Base-by-base conservation (phyloP, 1,140 invertebrate species). In the Calephelis virginiensis region DNA sequence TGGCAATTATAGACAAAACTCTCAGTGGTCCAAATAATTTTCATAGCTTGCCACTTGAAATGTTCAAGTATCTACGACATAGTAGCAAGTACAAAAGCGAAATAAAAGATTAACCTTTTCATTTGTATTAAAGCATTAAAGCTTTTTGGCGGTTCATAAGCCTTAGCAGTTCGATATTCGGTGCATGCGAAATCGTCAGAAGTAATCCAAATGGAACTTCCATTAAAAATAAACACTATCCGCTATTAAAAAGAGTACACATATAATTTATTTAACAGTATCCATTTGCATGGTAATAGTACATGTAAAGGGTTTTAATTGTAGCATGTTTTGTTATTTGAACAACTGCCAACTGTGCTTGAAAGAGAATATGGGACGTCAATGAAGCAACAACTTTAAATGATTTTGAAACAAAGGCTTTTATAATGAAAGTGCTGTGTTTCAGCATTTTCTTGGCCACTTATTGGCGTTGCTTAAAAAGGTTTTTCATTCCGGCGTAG, bases 251-350 rank as follows among this genome's bases (percentile, higher is more conserved):
- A 53, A 53, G 49, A 53, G 49, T 28, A 53, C 13, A 50, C 14
- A 17, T 14, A 62, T 62, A 62, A 62, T 62, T 62, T 62, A 62
- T 62, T 62, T 62, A 62, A 43, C 43, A 45, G 60, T 45, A 14
- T 12, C 17, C 61, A 48, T 63, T 63, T 63, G 61, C 61, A 63
- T 63, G 61, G 47, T 63, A 48, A 63, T 63, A 45, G 45, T 49
- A 48, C 28, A 48, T 63, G 61, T 63, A 49, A 63, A 63, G 47
- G 61, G 46, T 63, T 63, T 63, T 63, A 63, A 63, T 63, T 63
- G 62, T 63, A 48, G 62, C 62, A 11, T 63, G 46, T 63, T 63
- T 63, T 49, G 46, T 63, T 63, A 38, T 63, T 63, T 63, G 62
- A 63, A 63, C 62, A 10, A 37, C 46, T 47, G 62, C 62, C 62